These are phyloP conservation scores for Formicarius rufipectus DNA, from an alignment of 2,113 vertebrate species.

Conservation along the genomic window DNA sequence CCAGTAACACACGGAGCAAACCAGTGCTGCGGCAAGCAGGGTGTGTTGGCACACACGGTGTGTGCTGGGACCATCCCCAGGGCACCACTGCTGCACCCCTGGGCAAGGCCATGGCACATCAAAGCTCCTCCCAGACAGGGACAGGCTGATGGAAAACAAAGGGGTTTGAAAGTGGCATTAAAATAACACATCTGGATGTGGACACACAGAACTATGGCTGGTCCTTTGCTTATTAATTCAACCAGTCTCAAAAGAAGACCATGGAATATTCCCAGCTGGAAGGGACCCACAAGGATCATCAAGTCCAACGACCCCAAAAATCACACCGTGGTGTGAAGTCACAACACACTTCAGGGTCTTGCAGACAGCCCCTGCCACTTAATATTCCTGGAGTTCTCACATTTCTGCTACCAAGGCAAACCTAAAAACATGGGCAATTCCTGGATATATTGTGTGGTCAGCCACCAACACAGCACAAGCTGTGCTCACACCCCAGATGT, in stretches of 20 bases:
- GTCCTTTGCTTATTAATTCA: not conserved
- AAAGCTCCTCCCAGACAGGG: not conserved
- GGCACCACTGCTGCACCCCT: accelerated
- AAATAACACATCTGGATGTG: accelerated
- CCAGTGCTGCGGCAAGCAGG: not conserved
- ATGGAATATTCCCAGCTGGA: not conserved
- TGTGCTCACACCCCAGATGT: not conserved
- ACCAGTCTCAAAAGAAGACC: not conserved
- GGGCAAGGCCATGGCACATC: not conserved
- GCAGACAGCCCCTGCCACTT: not conserved
- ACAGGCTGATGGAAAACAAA: not conserved
- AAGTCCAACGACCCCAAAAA: not conserved
- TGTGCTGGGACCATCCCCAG: not conserved
- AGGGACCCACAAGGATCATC: not conserved
- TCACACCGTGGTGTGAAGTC: not conserved
- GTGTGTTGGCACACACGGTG: not conserved
- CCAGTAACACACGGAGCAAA: not conserved
- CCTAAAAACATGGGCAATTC: not conserved
- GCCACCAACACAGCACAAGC: not conserved
- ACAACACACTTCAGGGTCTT: not conserved
- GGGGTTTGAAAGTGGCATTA: not conserved
- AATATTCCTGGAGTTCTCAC: not conserved
- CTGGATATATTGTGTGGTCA: not conserved
- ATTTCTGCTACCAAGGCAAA: not conserved
- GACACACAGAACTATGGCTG: not conserved